Percentiles rank a stretch among this genome's conserved stretches.
Conservation (phyloP, 2,113 vertebrate genomes). For the Echinops telfairi region DNA sequence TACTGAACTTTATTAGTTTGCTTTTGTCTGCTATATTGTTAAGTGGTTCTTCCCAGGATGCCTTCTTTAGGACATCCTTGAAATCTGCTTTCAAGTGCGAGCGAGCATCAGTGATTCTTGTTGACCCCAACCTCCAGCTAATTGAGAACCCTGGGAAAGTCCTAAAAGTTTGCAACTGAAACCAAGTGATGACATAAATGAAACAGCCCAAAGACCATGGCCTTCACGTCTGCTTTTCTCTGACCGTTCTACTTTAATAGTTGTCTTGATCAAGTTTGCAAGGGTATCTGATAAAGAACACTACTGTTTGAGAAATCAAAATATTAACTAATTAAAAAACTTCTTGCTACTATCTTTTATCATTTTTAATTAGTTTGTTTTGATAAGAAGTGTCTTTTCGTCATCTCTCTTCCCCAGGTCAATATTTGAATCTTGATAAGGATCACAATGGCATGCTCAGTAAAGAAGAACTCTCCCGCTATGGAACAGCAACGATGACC, state of each 20-base stretch:
- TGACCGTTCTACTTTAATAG: neutral
- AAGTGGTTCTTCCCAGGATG: neutral
- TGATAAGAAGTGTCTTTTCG: conserved; percentile 32
- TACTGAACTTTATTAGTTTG: neutral
- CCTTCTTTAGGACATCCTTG: conserved; percentile 16
- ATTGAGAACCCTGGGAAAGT: conserved; percentile 28
- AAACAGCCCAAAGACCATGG: neutral
- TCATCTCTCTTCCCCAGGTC: conserved; percentile 87
- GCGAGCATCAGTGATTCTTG: conserved; percentile 19
- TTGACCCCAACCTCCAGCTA: neutral
- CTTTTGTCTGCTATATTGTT: neutral
- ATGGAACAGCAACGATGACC: conserved; percentile 97
- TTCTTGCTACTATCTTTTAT: conserved; percentile 14
- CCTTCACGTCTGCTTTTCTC: neutral
- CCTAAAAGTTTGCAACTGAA: conserved; percentile 41
- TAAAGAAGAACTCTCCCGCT: conserved; percentile 98
- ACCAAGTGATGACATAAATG: neutral
- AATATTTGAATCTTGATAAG: conserved; percentile 98
- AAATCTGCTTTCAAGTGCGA: conserved; percentile 16
- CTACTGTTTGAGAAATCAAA: conserved; percentile 36
- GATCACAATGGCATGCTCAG: conserved; percentile 99
- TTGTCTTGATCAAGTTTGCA: conserved; percentile 8
- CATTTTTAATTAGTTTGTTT: conserved; percentile 39
- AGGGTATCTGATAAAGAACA: neutral
- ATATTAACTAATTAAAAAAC: neutral